Evolutionary conservation across 2,888 invertebrate genomes (phyloP).

Genomic region (Tethea ocularis): DNA sequence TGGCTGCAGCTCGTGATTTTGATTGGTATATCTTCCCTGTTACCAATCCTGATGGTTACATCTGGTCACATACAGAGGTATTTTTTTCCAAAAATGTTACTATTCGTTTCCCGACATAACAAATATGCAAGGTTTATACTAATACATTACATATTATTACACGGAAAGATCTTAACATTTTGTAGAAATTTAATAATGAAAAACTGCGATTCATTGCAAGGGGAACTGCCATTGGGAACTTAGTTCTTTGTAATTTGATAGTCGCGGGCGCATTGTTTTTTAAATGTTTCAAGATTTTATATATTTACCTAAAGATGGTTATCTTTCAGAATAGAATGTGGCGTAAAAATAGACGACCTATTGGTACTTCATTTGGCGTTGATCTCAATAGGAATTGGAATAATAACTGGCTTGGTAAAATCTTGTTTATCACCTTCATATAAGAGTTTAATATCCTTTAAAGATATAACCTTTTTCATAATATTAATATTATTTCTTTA

Average conservation of each 20-base stretch:
- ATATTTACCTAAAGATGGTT: conserved; percentile 2
- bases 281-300: too few relatives aligned
- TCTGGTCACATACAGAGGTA: conserved; percentile 85
- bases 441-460: neutral
- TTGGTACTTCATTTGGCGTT: conserved; percentile 81
- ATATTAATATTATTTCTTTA: neutral
- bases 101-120: too few relatives aligned
- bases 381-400: conserved; percentile 85
- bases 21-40: conserved; percentile 91
- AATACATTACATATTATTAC: too few relatives aligned
- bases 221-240: too few relatives aligned
- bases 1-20: conserved; percentile 84
- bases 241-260: too few relatives aligned
- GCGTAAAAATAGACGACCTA: conserved; percentile 83
- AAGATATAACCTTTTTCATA: neutral
- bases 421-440: neutral
- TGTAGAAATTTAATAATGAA: too few relatives aligned
- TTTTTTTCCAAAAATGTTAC: too few relatives aligned
- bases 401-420: conserved; percentile 83
- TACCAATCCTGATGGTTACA: conserved; percentile 89
- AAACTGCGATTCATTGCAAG: too few relatives aligned
- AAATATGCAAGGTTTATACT: too few relatives aligned
- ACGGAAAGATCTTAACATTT: too few relatives aligned
- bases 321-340: conserved; percentile 86
- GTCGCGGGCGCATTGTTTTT: too few relatives aligned